phyloP scores from a whole-genome alignment of 2,113 vertebrate genomes.

The Cariama cristata region DNA sequence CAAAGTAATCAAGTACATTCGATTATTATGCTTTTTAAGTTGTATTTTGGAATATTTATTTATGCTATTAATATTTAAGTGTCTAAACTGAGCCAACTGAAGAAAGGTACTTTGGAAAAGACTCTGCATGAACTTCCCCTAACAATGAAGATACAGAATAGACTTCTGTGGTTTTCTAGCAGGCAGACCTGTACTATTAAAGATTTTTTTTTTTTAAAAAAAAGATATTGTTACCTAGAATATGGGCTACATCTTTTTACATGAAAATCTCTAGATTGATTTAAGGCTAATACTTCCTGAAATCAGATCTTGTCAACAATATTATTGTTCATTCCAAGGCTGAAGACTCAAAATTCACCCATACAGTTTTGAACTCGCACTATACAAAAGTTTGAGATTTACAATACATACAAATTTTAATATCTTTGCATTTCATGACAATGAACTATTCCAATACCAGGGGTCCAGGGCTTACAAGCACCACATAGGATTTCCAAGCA shows the following conservation, averaged over 20 bases:
- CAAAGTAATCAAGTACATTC: not conserved
- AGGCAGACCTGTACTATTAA: not conserved
- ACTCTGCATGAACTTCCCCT: not conserved
- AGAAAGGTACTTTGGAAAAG: not conserved
- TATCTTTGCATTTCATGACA: not conserved
- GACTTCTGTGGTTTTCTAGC: not conserved
- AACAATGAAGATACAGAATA: not conserved
- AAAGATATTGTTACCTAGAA: not conserved
- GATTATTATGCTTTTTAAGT: not conserved
- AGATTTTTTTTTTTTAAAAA: too few species aligned
- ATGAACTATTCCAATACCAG: not conserved
- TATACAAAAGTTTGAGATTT: not conserved
- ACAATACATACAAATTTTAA: rapidly evolving
- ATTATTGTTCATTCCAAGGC: not conserved
- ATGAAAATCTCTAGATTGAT: not conserved
- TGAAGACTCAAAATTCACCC: not conserved
- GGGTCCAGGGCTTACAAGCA: not conserved
- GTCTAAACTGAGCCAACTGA: not conserved
- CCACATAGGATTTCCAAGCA: not conserved
- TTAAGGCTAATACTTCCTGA: not conserved
- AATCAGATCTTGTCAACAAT: not conserved
- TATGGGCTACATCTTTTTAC: not conserved
- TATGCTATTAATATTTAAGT: not conserved
- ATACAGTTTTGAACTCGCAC: not conserved
- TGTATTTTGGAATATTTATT: not conserved